phyloP scores from a whole-genome alignment of 2,113 vertebrate genomes.

The Potamarius usumacintae region DNA sequence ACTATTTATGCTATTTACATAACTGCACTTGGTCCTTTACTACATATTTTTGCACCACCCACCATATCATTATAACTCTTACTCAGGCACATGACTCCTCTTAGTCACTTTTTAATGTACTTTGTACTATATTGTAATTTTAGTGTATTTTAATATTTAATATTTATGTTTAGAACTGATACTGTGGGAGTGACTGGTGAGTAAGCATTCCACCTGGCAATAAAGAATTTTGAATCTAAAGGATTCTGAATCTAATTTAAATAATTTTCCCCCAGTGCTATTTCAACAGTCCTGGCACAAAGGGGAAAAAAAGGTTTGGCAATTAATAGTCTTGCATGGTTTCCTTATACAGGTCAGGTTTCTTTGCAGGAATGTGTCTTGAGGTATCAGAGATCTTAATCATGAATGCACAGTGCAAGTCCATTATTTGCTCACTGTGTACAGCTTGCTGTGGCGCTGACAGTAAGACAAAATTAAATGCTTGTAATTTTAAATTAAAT shows the following conservation, averaged over 20 bases:
- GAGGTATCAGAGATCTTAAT: background rate
- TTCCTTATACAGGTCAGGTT: background rate
- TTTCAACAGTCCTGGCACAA: background rate
- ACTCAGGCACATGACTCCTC: too few relatives aligned
- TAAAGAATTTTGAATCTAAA: too few relatives aligned
- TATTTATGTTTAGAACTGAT: too few relatives aligned
- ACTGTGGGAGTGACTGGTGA: too few relatives aligned
- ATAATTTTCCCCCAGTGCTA: background rate
- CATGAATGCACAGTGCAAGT: background rate
- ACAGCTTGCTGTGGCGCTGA: background rate
- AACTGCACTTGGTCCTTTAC: too few relatives aligned
- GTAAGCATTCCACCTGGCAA: too few relatives aligned
- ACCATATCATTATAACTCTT: too few relatives aligned
- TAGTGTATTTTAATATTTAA: too few relatives aligned
- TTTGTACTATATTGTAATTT: too few relatives aligned
- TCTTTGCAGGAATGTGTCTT: background rate
- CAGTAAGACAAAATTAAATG: background rate
- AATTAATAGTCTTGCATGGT: background rate
- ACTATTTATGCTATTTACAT: too few relatives aligned
- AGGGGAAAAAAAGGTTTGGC: background rate
- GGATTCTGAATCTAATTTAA: background rate
- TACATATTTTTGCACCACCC: too few relatives aligned
- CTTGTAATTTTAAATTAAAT: background rate
- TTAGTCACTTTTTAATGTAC: too few relatives aligned
- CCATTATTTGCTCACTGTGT: background rate